Evolutionary conservation across 1,140 invertebrate genomes (phyloP), one percentile per base, ranked within the genome.

Genomic region (Berghia stephanieae): DNA sequence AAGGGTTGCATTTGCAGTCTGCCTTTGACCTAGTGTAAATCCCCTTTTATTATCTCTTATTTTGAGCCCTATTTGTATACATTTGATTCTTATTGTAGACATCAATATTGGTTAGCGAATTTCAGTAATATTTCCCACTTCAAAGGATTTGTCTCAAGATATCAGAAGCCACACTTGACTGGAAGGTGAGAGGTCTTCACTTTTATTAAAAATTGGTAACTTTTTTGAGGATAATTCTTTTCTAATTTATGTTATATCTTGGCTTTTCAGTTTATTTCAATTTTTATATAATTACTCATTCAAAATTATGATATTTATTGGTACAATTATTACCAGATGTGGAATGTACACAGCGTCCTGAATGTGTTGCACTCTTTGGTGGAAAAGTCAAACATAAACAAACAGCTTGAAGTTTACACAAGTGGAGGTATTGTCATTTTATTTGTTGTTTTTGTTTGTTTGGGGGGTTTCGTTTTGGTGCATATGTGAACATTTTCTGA

Each of bases 331-430:
- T 66, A 82, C 2, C 79, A 91, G 91, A 94, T 97, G 2, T 99
- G 98, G 98, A 99, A 98, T 92, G 96, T 99, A 27, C 93, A 99
- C 36, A 97, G 96, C 87, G 96, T 99, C 31, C 91, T 99, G 16
- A 99, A 99, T 91, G 98, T 99, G 49, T 91, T 99, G 40, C 97
- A 99, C 88, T 99, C 97, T 13, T 91, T 99, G 52, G 96, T 99
- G 6, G 97, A 99, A 82, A 99, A 99, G 89, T 98, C 97, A 0
- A 98, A 98, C 87, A 99, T 99, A 81, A 99, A 99, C 88, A 93
- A 94, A 81, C 98, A 99, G 88, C 90, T 99, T 78, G 96, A 98
- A 90, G 96, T 95, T 18, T 89, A 89, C 79, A 85, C 86, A n/a
- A 88, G 84, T 84, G 87, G 91, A 82, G 89, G 91, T 90, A 82